Percentiles rank a stretch among this genome's conserved stretches.
These are phyloP conservation scores for Eretmochelys imbricata DNA, from an alignment of 2,113 vertebrate species.

Conservation along the genomic window DNA sequence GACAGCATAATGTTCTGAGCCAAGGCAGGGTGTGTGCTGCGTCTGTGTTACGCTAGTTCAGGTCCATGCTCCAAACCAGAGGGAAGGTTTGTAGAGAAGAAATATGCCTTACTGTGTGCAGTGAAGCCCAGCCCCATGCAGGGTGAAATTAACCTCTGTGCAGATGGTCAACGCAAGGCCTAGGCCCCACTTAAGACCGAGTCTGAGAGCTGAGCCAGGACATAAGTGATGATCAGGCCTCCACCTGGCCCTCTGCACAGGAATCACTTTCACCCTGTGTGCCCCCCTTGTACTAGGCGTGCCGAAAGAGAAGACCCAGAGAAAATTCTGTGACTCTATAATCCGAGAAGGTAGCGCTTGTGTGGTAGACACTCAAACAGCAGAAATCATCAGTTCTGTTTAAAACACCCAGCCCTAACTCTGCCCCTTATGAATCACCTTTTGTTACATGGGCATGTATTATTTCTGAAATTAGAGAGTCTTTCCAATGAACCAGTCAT, in stretches of 20 bases:
- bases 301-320: accelerated
- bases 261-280: not conserved
- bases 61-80: not conserved
- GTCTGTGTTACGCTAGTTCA: not conserved
- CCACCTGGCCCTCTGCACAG: not conserved
- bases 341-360: not conserved
- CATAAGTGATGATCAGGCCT: not conserved
- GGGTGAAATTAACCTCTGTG: slow-evolving; percentile 12
- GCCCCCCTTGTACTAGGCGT: not conserved
- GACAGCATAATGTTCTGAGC: not conserved
- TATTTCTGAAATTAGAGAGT: not conserved
- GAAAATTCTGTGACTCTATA: not conserved
- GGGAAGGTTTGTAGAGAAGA: slow-evolving; percentile 25
- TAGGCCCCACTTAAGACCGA: not conserved
- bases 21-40: not conserved
- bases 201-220: not conserved
- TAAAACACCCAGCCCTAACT: not conserved
- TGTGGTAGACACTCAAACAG: not conserved
- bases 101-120: not conserved
- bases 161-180: slow-evolving; percentile 16
- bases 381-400: not conserved
- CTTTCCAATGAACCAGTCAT: not conserved
- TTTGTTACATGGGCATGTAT: not conserved
- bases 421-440: not conserved
- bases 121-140: slow-evolving; percentile 16